Evolutionary conservation across 2,888 invertebrate genomes (phyloP).

Genomic region (Parnassius smintheus): DNA sequence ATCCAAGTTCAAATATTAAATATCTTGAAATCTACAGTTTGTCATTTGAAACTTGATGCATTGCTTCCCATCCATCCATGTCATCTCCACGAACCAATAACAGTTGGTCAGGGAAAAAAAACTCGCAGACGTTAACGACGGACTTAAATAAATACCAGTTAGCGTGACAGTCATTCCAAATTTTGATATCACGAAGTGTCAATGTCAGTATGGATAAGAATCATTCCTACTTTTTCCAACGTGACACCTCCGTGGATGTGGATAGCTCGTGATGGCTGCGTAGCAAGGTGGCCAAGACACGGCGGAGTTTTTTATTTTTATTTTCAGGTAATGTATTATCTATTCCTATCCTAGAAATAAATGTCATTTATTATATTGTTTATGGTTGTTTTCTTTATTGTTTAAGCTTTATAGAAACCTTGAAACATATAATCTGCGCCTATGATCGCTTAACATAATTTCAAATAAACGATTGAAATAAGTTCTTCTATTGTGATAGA

Average conservation of each 20-base stretch:
- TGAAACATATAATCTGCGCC: no score
- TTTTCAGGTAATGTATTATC: not conserved
- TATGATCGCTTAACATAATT: no score
- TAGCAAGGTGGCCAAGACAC: slow-evolving; percentile 5
- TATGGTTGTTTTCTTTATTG: no score
- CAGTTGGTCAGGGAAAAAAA: slow-evolving; percentile 12
- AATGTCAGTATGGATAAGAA: slow-evolving; percentile 14
- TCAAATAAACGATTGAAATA: no score
- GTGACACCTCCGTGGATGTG: slow-evolving; percentile 12
- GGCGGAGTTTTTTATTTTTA: slow-evolving; percentile 5
- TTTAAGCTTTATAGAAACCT: no score
- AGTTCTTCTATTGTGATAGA: no score
- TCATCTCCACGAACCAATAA: not conserved
- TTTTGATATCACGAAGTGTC: slow-evolving; percentile 19
- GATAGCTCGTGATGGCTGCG: not conserved
- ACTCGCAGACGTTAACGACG: slow-evolving; percentile 2
- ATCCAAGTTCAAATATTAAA: not conserved
- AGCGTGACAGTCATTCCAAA: slow-evolving; percentile 13
- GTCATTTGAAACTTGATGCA: slow-evolving; percentile 18
- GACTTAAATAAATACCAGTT: slow-evolving; percentile 16
- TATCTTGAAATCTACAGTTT: not conserved
- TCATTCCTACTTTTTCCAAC: slow-evolving; percentile 9
- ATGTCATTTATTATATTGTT: not conserved
- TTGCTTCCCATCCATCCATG: slow-evolving; percentile 13
- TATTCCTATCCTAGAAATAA: not conserved